Percentiles rank a stretch among this genome's conserved stretches.
Evolutionary conservation across 2,797 vertebrate genomes (phyloP).

Genomic region (Crocodylus rhombifer): DNA sequence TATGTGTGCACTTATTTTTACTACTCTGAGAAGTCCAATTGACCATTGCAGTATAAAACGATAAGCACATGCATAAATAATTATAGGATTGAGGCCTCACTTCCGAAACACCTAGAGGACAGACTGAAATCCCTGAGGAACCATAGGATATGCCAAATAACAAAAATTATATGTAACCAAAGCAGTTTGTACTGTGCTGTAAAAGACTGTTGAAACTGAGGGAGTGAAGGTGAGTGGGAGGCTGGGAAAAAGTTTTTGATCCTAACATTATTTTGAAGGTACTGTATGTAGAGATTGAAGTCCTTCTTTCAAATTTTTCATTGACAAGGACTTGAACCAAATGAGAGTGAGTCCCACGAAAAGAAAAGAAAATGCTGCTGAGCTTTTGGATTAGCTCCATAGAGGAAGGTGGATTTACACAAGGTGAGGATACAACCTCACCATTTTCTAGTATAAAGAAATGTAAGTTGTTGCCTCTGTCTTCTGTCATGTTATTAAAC

Average conservation of each 20-base stretch:
- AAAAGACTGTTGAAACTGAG: neutral
- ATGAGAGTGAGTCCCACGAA: neutral
- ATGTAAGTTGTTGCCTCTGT: neutral
- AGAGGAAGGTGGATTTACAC: slow-evolving; percentile 33
- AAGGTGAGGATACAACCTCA: neutral
- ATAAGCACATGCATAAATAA: neutral
- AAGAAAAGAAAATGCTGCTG: slow-evolving; percentile 10
- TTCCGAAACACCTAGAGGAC: neutral
- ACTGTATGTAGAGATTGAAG: neutral
- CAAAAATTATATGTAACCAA: neutral
- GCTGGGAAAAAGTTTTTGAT: slow-evolving; percentile 10
- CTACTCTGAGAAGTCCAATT: neutral
- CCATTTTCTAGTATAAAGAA: neutral
- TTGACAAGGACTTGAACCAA: neutral
- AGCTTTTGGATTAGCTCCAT: slow-evolving; percentile 42
- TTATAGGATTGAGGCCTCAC: neutral
- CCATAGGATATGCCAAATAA: neutral
- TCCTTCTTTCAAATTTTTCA: neutral
- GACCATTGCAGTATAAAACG: neutral
- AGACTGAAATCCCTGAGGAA: neutral
- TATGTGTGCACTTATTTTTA: neutral
- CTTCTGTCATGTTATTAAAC: neutral
- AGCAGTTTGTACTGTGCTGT: neutral
- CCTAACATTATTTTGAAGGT: neutral
- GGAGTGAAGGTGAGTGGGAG: neutral